phyloP scores from a whole-genome alignment of 2,113 vertebrate species.

The Pleuronectes platessa region DNA sequence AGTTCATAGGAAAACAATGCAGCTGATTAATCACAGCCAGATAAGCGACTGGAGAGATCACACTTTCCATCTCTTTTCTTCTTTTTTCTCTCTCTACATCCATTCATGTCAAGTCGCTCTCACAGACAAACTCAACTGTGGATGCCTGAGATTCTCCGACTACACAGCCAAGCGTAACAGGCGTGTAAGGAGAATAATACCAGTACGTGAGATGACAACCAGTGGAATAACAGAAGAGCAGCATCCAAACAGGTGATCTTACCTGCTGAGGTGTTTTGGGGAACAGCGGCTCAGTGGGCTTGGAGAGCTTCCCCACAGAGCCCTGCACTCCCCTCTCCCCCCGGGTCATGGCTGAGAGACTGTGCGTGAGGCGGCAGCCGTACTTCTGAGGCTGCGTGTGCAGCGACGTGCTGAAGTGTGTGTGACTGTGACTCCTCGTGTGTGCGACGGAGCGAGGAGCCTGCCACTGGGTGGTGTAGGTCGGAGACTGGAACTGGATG shows the following conservation, averaged over 20 bases:
- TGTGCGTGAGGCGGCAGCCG: conserved; percentile 74
- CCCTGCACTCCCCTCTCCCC: conserved; percentile 70
- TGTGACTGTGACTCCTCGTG: conserved; percentile 72
- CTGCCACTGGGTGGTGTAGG: conserved; percentile 67
- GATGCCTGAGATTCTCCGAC: not conserved
- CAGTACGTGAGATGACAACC: not conserved
- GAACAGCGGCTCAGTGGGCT: conserved; percentile 71
- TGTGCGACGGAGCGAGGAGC: conserved; percentile 63
- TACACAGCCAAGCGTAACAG: not conserved
- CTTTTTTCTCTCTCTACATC: not conserved
- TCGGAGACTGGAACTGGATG: conserved; percentile 70
- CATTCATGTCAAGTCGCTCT: conserved; percentile 30
- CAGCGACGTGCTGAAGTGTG: conserved; percentile 54
- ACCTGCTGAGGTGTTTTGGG: conserved; percentile 81
- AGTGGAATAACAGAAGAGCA: not conserved
- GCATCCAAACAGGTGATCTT: conserved; percentile 29
- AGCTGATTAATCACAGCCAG: conserved; percentile 48
- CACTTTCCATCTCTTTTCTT: conserved; percentile 28
- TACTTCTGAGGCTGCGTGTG: conserved; percentile 59
- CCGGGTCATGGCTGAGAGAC: conserved; percentile 78
- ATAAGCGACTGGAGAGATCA: conserved; percentile 37
- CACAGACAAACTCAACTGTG: not conserved
- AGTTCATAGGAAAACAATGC: conserved; percentile 35
- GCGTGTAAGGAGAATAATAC: accelerated
- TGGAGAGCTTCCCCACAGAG: conserved; percentile 69